Evolutionary conservation across 2,888 invertebrate species (phyloP).

Genomic region (Drosophila pseudotakahashii): DNA sequence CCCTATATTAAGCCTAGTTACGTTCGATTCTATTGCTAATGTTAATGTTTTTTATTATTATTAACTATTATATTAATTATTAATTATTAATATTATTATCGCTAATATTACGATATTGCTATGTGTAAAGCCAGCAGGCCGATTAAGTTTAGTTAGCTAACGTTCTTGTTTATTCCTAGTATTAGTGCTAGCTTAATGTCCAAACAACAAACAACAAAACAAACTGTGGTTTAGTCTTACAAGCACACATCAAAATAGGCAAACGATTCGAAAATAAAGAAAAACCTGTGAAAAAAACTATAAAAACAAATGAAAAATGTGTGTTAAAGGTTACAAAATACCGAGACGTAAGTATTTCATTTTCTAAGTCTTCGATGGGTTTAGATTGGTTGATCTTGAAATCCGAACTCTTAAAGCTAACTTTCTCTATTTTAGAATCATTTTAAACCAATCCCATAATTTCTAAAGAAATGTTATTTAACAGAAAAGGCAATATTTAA

Average conservation of each 20-base stretch:
- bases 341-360: too few relatives aligned
- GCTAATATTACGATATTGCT: slow-evolving; percentile 6
- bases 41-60: slow-evolving; percentile 23
- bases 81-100: slow-evolving; percentile 11
- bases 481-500: too few relatives aligned
- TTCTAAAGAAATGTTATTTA: too few relatives aligned
- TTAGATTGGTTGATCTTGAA: too few relatives aligned
- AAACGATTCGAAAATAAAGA: slow-evolving; percentile 42
- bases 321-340: too few relatives aligned
- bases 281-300: slow-evolving; percentile 10
- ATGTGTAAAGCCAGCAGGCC: neutral
- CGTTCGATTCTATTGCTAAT: slow-evolving; percentile 15
- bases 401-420: too few relatives aligned
- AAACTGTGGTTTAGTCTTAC: slow-evolving; percentile 78
- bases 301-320: neutral
- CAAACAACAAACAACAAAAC: slow-evolving; percentile 53
- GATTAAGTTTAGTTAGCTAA: slow-evolving; percentile 33
- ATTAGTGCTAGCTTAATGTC: slow-evolving; percentile 42
- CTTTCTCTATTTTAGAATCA: too few relatives aligned
- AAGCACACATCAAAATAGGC: slow-evolving; percentile 54
- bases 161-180: slow-evolving; percentile 40
- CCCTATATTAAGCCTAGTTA: slow-evolving; percentile 20
- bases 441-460: too few relatives aligned
- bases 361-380: too few relatives aligned
- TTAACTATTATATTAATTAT: slow-evolving; percentile 6